Evolutionary conservation across 2,113 vertebrate genomes (phyloP), one percentile per base, ranked within the genome.

Genomic region (Sclerurus mexicanus): DNA sequence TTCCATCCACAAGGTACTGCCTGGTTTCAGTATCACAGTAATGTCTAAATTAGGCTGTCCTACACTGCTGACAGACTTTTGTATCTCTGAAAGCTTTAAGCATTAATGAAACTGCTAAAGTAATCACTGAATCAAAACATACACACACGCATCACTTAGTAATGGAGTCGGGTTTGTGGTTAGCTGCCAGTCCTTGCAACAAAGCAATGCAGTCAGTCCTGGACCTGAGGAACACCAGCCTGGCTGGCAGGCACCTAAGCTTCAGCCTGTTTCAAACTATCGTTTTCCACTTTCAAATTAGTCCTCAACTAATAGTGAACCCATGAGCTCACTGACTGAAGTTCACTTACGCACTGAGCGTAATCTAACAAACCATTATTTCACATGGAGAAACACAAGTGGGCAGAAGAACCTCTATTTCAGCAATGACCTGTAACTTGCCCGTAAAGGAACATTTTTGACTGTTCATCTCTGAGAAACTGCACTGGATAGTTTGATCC

Each of bases 151-250:
- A 67, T 63, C 60, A 40, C 31, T 20, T 5, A 8, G 37, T 2
- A 17, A 23, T 1, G 18, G 30, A 77, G 28, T 10, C 3, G 5
- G 7, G 16, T 90, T 52, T 53, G 46, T 6, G 3, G 40, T 37
- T 69, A 91, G 31, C n/a, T 85, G 76, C 50, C 18, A 60, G 30
- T n/a, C 37, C 75, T 56, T 1, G 1, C 46, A 83, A 12, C 3
- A 27, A 17, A 56, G 50, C 16, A 24, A 20, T 1, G 2, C 4
- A 3, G 20, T 46, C 37, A 18, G 39, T 22, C 37, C 17, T 31
- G 24, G 35, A 30, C 39, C 31, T 14, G 24, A 50, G 42, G 49
- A 58, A 63, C 39, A 31, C 9, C 8, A 20, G 30, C 0, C 0
- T 35, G 30, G 18, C n/a, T 69, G 30, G 33, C 33, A 85, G 20